Conservation (phyloP, 1,140 invertebrate genomes). For the Ceratoteleas bidentatus region DNA sequence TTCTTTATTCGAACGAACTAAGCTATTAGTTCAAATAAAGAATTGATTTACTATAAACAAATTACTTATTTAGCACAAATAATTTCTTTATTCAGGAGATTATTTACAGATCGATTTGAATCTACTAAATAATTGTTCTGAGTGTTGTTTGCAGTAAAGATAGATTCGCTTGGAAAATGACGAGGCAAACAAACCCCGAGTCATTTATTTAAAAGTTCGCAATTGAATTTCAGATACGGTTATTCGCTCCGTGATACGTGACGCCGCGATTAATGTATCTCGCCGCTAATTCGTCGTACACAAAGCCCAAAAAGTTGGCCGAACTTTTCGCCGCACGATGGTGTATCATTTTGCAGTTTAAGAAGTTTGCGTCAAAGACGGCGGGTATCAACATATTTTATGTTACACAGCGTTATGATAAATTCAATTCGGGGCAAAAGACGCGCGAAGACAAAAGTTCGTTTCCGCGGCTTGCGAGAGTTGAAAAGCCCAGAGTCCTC, state of each 20-base stretch:
- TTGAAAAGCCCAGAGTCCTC: conserved; percentile 23
- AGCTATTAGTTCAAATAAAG: too few species aligned
- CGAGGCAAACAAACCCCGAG: background rate
- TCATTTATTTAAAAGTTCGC: conserved; percentile 7
- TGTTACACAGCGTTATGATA: conserved; percentile 26
- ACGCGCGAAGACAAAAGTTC: conserved; percentile 26
- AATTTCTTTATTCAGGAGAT: too few species aligned
- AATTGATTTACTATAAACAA: too few species aligned
- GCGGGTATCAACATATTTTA: conserved; percentile 30
- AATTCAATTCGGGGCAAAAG: conserved; percentile 32
- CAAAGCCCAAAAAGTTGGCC: conserved; percentile 30
- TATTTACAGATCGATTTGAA: too few species aligned
- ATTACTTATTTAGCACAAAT: too few species aligned
- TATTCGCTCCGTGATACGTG: conserved; percentile 7
- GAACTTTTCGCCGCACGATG: conserved; percentile 19
- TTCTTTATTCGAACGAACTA: too few species aligned
- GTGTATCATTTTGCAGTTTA: conserved; percentile 39
- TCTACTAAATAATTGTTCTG: too few species aligned
- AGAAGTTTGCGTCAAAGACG: conserved; percentile 28
- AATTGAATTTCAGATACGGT: conserved; percentile 18
- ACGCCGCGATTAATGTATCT: conserved; percentile 17
- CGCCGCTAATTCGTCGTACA: conserved; percentile 7
- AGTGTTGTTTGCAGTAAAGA: too few species aligned
- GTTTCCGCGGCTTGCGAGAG: conserved; percentile 13
- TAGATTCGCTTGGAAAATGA: background rate